Base-by-base conservation (phyloP, 1,140 invertebrate species). In the Lasioglossum baleicum region DNA sequence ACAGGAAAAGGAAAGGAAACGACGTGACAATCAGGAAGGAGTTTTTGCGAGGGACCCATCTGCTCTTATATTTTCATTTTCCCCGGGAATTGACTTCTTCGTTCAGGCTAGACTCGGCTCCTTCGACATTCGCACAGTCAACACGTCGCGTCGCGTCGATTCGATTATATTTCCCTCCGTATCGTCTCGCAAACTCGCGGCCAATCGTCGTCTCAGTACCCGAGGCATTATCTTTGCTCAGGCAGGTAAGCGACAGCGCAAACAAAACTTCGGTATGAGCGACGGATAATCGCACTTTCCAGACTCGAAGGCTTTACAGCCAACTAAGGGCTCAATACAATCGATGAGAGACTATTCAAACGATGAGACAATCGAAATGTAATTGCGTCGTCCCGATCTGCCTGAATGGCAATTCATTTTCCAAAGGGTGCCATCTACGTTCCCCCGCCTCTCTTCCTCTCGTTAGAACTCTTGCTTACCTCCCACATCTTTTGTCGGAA, bases 311-410 rank as follows among this genome's bases (percentile, higher is more conserved):
- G 80, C 83, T 80, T 84, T 80, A 83, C 85, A 84, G 82, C 79
- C 85, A 87, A 87, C 86, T 88, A 88, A 90, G 83, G 83, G 63
- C 80, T 85, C 80, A 79, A 86, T 91, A 91, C 90, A 91, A 90
- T 90, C 86, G 88, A 89, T 88, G 72, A 88, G 87, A 83, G 88
- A 89, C 89, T 91, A 91, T 91, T 92, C 84, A 91, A 91, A 88
- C 87, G 84, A 87, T 83, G 88, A 91, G 88, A 92, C 91, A 92
- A 92, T 92, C 85, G 87, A 83, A 92, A 91, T 92, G 91, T 92
- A 92, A 92, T 92, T 92, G 90, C 90, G 82, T 88, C 89, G 75
- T 86, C 87, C 86, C 87, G 82, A 91, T 90, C 84, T 80, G 71
- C 70, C 85, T 88, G 85, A 90, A 90, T 90, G 80, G 84, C 88